Base-by-base conservation (phyloP, 1,140 invertebrate species). In the Marisa cornuarietis region DNA sequence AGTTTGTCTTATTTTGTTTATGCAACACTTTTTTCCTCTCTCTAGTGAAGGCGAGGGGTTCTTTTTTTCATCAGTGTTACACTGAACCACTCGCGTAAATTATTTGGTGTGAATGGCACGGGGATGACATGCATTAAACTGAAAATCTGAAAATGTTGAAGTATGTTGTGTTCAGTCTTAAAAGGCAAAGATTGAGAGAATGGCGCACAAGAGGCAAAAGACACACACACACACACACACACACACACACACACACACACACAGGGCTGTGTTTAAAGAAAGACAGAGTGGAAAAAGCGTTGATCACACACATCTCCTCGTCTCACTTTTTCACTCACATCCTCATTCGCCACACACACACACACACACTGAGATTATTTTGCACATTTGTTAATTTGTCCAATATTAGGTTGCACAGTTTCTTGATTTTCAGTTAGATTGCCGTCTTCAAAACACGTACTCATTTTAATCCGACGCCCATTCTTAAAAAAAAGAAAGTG, bases 141-240 rank as follows among this genome's bases (percentile, higher is more conserved):
- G 22, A 68, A 20, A 68, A 16, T 68, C n/a, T 24, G 11, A 13
- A 11, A 68, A 42, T 42, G 31, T 42, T 42, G 31, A 26, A 24
- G 66, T 8, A 22, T 16, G n/a, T 20, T 68, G 65, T 26, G 11
- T 68, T 26, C n/a, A 42, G 66, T 13, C 1, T 13, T 68, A 26
- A 68, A n/a, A 51, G 49, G 51, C 26, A 68, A 65, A 71, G 62
- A 77, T 9, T 63, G 75, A 77, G 63, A 77, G 75, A 42, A 52
- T n/a, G 31, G 54, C 6, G 66, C 4, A 65, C 18, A 65, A 78
- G 76, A 78, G 66, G 7, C 20, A n/a, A 71, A 7, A 26, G 18
- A n/a, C 8, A 71, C 3, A 49, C 71, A 52, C 49, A 9, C 71
- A 4, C 9, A 9, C 71, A 54, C 71, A 49, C 71, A 54, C 71